phyloP scores from a whole-genome alignment of 2,797 vertebrate species.

The Pseudochirops corinnae region DNA sequence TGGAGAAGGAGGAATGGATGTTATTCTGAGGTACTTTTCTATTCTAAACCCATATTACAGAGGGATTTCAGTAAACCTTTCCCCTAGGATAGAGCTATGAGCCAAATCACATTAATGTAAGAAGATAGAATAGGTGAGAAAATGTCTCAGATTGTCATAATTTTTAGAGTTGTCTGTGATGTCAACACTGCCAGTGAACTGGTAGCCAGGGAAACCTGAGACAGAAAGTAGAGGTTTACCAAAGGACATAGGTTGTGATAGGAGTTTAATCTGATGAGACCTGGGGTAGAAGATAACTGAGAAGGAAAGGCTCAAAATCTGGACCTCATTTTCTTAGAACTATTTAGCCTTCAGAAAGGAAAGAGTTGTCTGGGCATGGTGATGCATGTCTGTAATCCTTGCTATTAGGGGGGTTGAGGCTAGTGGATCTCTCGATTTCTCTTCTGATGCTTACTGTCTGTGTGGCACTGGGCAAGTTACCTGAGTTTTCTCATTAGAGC shows the following conservation, averaged over 20 bases:
- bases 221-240: background rate
- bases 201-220: background rate
- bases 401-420: background rate
- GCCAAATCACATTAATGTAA: background rate
- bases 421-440: background rate
- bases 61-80: background rate
- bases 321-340: background rate
- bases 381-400: background rate
- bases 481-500: background rate
- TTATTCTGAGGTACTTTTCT: background rate
- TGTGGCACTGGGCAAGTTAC: background rate
- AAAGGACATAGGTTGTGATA: background rate
- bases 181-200: background rate
- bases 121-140: background rate
- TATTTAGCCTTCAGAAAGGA: background rate
- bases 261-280: background rate
- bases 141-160: background rate
- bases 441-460: background rate
- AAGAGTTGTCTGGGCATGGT: background rate
- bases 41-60: background rate
- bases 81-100: background rate
- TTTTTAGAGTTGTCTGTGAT: background rate
- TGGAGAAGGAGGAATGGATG: background rate
- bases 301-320: background rate
- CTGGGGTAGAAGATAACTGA: background rate